Percentiles rank a stretch among this genome's conserved stretches.
These are phyloP conservation scores for Drosophila pandora DNA, from an alignment of 1,140 invertebrate genomes.

Conservation along the genomic window DNA sequence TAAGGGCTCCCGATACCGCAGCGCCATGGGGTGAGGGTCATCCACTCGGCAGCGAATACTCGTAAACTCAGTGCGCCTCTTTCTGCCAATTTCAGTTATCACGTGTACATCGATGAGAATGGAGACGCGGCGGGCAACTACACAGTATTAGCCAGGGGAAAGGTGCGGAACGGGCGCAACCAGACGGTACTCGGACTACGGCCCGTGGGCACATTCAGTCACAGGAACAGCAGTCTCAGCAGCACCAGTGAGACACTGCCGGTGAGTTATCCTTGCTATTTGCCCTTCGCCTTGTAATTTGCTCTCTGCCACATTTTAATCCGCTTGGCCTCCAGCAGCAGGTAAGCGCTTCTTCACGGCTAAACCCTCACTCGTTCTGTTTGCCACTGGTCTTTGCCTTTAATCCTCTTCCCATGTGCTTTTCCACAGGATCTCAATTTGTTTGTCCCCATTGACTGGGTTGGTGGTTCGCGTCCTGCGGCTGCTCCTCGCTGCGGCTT, in stretches of 20 bases:
- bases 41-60: constrained; percentile 2
- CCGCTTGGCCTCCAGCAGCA: constrained; percentile 52
- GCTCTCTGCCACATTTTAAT: constrained; percentile 21
- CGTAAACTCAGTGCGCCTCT: constrained; percentile 8
- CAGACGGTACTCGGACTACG: constrained; percentile 88
- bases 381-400: neutral
- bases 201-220: constrained; percentile 88
- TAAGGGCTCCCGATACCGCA: constrained; percentile 90
- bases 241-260: constrained; percentile 85
- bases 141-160: constrained; percentile 89
- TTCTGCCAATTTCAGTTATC: constrained; percentile 86
- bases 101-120: constrained; percentile 96
- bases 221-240: constrained; percentile 81
- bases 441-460: constrained; percentile 90
- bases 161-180: constrained; percentile 65
- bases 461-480: constrained; percentile 90
- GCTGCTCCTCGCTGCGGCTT: constrained; percentile 98
- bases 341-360: constrained; percentile 58
- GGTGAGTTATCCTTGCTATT: constrained; percentile 84
- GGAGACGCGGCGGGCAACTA: constrained; percentile 98
- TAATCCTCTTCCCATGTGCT: constrained; percentile 8
- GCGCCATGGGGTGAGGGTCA: constrained; percentile 91
- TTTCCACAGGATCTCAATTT: constrained; percentile 88
- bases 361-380: constrained; percentile 2
- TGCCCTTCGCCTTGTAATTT: constrained; percentile 26